A percentile compares a stretch with the other conserved stretches of the same genome.
These are phyloP conservation scores for Tachystola acroxantha DNA, from an alignment of 2,888 invertebrate genomes.

Conservation along the genomic window DNA sequence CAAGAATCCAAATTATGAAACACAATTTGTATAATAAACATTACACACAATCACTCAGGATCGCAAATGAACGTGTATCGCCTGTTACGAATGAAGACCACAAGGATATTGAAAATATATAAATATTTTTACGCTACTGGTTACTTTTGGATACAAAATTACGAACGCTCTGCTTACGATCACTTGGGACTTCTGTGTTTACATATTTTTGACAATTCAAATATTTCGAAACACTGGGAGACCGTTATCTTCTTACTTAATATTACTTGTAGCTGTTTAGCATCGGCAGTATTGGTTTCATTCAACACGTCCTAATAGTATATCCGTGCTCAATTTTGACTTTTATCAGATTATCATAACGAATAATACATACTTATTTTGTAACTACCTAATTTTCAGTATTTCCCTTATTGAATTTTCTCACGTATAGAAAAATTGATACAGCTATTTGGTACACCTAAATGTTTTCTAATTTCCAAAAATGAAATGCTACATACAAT, in stretches of 20 bases:
- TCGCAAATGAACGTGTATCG: conserved; percentile 67
- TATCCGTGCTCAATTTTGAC: conserved; percentile 70
- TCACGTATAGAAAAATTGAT: conserved; percentile 74
- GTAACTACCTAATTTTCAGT: conserved; percentile 69
- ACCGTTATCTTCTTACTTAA: conserved; percentile 52
- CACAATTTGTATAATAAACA: conserved; percentile 35
- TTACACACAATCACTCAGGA: conserved; percentile 47
- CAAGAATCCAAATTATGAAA: conserved; percentile 34
- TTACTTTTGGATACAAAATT: conserved; percentile 62
- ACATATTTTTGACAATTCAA: conserved; percentile 22
- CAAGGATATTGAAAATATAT: conserved; percentile 74
- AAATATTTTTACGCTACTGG: conserved; percentile 36
- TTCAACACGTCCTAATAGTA: conserved; percentile 69
- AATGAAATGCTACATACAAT: conserved; percentile 74
- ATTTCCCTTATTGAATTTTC: conserved; percentile 64
- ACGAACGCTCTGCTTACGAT: conserved; percentile 38
- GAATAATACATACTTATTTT: conserved; percentile 67
- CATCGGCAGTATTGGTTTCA: conserved; percentile 70
- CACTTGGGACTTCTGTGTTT: conserved; percentile 17
- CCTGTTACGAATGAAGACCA: conserved; percentile 75
- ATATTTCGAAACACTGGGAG: conserved; percentile 29
- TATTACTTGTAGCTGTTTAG: conserved; percentile 56
- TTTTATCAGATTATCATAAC: conserved; percentile 53
- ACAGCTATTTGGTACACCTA: conserved; percentile 76
- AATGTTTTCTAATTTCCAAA: conserved; percentile 67